Conservation (phyloP, 2,888 invertebrate species). For the Zootermopsis nevadensis region DNA sequence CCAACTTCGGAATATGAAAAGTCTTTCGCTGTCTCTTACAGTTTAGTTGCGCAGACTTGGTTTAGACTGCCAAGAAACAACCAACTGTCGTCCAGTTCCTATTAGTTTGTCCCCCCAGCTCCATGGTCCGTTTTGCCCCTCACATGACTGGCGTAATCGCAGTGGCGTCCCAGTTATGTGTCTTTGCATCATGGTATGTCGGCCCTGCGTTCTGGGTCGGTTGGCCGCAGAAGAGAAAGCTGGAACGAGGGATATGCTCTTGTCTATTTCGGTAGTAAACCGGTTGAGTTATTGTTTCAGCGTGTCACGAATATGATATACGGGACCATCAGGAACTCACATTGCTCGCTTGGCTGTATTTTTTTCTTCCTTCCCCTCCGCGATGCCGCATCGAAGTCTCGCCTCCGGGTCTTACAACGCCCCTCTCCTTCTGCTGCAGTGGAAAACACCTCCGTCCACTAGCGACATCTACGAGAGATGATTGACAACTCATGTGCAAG, state of each 20-base stretch:
- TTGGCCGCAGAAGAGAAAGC: slow-evolving; percentile 36
- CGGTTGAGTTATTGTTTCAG: slow-evolving; percentile 64
- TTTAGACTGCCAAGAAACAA: no score
- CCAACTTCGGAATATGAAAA: no score
- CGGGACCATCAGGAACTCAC: slow-evolving; percentile 59
- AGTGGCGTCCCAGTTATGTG: slow-evolving; percentile 41
- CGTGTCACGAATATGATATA: slow-evolving; percentile 63
- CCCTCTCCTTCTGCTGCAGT: background rate
- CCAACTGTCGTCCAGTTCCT: no score
- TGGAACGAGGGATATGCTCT: slow-evolving; percentile 53
- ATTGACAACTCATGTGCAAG: background rate
- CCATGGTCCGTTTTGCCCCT: background rate
- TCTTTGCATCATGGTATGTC: slow-evolving; percentile 28
- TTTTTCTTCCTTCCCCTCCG: slow-evolving; percentile 36
- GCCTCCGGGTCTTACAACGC: slow-evolving; percentile 18
- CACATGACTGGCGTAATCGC: slow-evolving; percentile 12
- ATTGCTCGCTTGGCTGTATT: slow-evolving; percentile 33
- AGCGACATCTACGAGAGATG: slow-evolving; percentile 33
- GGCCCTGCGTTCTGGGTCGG: slow-evolving; percentile 10
- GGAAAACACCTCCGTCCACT: slow-evolving; percentile 22
- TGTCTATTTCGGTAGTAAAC: slow-evolving; percentile 63
- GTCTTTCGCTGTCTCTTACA: no score
- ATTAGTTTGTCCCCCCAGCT: no score
- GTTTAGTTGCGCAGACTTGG: no score
- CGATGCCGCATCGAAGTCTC: background rate